These are phyloP conservation scores for Pelecanoides urinatrix DNA, from an alignment of 2,113 vertebrate species.

Conservation along the genomic window DNA sequence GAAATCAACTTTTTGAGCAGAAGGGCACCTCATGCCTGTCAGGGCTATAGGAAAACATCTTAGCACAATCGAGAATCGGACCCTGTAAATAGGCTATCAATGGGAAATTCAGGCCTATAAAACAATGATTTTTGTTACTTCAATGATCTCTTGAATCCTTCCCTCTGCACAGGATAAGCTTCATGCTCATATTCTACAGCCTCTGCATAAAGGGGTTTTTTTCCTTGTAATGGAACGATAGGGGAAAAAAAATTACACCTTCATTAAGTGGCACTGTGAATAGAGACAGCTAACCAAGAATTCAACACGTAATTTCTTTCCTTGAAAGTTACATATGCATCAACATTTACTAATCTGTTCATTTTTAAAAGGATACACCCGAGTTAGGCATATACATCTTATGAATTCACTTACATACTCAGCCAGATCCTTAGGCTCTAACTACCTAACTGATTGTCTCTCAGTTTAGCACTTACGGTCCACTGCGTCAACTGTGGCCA, in stretches of 20 bases:
- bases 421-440: not conserved
- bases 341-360: not conserved
- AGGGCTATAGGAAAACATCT: not conserved
- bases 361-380: not conserved
- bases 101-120: not conserved
- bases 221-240: not conserved
- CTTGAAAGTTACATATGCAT: not conserved
- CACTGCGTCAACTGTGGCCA: not conserved
- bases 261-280: not conserved
- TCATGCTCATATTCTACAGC: not conserved
- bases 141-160: not conserved
- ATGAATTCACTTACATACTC: not conserved
- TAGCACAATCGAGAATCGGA: not conserved
- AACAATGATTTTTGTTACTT: not conserved
- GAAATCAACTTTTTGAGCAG: not conserved
- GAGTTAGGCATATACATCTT: no score
- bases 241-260: not conserved
- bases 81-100: not conserved
- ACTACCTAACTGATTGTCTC: not conserved
- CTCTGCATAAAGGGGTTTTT: not conserved
- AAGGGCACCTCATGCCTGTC: not conserved
- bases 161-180: not conserved
- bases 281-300: not conserved
- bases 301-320: no score
- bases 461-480: not conserved